A percentile compares a stretch with the other conserved stretches of the same genome.
phyloP scores from a whole-genome alignment of 2,888 invertebrate species.

The Eubasilissa splendida region DNA sequence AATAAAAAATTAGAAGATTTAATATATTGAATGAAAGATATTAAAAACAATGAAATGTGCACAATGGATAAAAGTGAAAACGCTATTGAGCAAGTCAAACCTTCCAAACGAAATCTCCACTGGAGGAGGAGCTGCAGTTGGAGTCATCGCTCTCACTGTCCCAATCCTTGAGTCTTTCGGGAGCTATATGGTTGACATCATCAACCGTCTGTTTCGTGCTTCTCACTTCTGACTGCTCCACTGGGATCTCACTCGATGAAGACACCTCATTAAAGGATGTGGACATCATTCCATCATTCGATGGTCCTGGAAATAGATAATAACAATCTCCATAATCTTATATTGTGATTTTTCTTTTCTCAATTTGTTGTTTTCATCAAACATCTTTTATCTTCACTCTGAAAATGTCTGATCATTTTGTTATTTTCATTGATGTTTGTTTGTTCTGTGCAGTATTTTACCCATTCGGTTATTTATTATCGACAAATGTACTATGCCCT shows the following conservation, averaged over 20 bases:
- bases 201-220: slow-evolving; percentile 61
- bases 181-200: slow-evolving; percentile 64
- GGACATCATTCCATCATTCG: slow-evolving; percentile 47
- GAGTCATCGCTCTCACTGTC: slow-evolving; percentile 77
- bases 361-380: too few species aligned
- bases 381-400: too few species aligned
- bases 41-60: too few species aligned
- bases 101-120: slow-evolving; percentile 87
- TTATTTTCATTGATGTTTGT: too few species aligned
- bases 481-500: too few species aligned
- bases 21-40: too few species aligned
- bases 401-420: too few species aligned
- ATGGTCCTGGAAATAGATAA: slow-evolving; percentile 39
- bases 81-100: slow-evolving; percentile 64
- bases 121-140: slow-evolving; percentile 79
- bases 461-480: too few species aligned
- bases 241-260: slow-evolving; percentile 3
- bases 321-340: background rate
- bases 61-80: too few species aligned
- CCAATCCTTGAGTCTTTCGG: slow-evolving; percentile 76
- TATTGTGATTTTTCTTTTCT: too few species aligned
- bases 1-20: too few species aligned
- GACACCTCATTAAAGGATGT: slow-evolving; percentile 46
- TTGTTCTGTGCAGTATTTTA: too few species aligned
- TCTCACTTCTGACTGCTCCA: background rate